phyloP scores from a whole-genome alignment of 2,113 vertebrate species.

The Acinonyx jubatus region DNA sequence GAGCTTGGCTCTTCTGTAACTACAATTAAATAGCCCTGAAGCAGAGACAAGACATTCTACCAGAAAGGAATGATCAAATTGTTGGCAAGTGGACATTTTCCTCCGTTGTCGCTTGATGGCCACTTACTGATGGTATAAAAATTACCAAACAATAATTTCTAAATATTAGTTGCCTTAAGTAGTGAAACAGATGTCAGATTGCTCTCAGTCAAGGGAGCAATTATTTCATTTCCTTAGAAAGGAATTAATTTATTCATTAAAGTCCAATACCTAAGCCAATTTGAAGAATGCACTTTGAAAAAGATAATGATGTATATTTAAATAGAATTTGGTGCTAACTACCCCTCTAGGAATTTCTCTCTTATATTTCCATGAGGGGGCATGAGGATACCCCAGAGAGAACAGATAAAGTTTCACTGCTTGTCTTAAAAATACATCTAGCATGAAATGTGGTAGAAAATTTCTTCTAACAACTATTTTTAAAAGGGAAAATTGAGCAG shows the following conservation, averaged over 20 bases:
- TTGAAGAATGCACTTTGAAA: neutral
- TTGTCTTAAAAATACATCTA: constrained; percentile 24
- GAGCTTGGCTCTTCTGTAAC: neutral
- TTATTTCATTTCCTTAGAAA: neutral
- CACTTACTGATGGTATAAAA: neutral
- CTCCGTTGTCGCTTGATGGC: neutral
- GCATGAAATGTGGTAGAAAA: constrained; percentile 13
- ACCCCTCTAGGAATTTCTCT: neutral
- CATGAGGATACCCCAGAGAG: neutral
- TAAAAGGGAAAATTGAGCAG: constrained; percentile 3
- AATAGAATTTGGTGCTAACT: neutral
- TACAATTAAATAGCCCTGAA: neutral
- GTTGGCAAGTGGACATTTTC: neutral
- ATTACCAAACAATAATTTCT: neutral
- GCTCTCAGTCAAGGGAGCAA: neutral
- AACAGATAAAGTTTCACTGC: neutral
- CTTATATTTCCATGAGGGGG: neutral
- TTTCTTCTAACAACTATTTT: constrained; percentile 60
- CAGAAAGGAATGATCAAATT: neutral
- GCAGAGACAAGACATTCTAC: neutral
- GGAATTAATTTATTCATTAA: neutral
- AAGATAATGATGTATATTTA: neutral
- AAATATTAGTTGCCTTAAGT: neutral
- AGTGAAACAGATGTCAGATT: neutral
- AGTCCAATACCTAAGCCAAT: neutral